Base-by-base conservation (phyloP, 2,797 vertebrate species). In the Ceryle rudis region DNA sequence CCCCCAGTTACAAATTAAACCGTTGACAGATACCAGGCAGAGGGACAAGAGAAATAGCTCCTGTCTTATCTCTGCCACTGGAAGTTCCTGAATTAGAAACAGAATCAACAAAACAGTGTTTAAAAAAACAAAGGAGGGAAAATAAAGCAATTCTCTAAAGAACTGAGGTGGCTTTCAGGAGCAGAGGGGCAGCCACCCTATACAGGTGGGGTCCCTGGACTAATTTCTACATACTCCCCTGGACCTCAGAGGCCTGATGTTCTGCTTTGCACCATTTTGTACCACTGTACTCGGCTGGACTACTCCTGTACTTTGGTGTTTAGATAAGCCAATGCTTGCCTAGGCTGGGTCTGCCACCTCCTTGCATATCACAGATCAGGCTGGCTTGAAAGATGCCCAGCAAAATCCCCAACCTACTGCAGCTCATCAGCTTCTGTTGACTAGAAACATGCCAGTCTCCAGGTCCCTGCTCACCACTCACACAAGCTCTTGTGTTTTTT, bases 71-170 rank as follows among this genome's bases (percentile, higher is more conserved):
- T 82, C 28, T 9, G 60, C 52, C 65, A 64, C 75, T 58, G 0
- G 1, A 5, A 66, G 37, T 86, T 96, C 84, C 79, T 58, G 49
- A 94, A 95, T 77, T 93, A 91, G 75, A 84, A 94, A 73, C 29
- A 72, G n/a, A 69, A 70, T 52, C 85, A 91, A 69, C 37, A 79
- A 13, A 51, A 35, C 14, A n/a, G 23, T 23, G 29, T 35, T 72
- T 37, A 35, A 89, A 51, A 72, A 16, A 31, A 17, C n/a, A 20
- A 14, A 51, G 33, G 39, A 55, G 9, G 73, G 39, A 78, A 87
- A 86, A 81, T 13, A 0, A 70, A 71, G 55, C 33, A 66, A 37
- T 65, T 41, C 3, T 55, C 20, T 66, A 29, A 90, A 88, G 64
- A 81, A 77, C 39, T 71, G 49, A 49, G 57, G 15, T 88, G 62